Percentiles rank a stretch among this genome's conserved stretches.
Evolutionary conservation across 2,113 vertebrate genomes (phyloP).

Genomic region (Gallinago undulata): DNA sequence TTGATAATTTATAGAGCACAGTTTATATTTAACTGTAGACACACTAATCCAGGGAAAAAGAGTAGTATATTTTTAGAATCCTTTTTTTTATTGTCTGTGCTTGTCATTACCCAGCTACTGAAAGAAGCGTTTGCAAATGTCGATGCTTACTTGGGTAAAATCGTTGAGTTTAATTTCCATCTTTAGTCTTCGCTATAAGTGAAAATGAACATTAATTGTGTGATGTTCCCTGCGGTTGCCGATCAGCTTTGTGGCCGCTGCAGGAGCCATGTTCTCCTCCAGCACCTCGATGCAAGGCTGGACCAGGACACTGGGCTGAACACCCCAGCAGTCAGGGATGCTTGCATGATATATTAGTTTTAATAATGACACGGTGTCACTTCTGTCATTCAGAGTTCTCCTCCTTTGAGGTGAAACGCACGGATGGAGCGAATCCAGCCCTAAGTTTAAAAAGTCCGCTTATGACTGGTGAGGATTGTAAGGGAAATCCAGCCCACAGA

Average conservation of each 20-base stretch:
- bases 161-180: neutral
- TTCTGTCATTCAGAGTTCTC: neutral
- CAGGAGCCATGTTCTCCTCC: neutral
- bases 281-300: neutral
- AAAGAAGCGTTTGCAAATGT: neutral
- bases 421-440: neutral
- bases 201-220: neutral
- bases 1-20: conserved; percentile 64
- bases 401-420: neutral
- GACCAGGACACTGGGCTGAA: neutral
- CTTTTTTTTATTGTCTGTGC: conserved; percentile 48
- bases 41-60: conserved; percentile 54
- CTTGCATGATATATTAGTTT: neutral
- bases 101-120: conserved; percentile 18
- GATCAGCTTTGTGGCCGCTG: neutral
- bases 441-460: neutral
- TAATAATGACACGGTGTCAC: neutral
- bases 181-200: neutral
- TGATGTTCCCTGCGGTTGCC: neutral
- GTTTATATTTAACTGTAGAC: conserved; percentile 70
- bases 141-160: neutral
- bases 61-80: conserved; percentile 58
- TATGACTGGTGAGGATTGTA: neutral
- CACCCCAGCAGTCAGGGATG: neutral
- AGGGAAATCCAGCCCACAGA: neutral